Evolutionary conservation across 2,113 vertebrate genomes (phyloP).

Genomic region (Ictalurus furcatus): DNA sequence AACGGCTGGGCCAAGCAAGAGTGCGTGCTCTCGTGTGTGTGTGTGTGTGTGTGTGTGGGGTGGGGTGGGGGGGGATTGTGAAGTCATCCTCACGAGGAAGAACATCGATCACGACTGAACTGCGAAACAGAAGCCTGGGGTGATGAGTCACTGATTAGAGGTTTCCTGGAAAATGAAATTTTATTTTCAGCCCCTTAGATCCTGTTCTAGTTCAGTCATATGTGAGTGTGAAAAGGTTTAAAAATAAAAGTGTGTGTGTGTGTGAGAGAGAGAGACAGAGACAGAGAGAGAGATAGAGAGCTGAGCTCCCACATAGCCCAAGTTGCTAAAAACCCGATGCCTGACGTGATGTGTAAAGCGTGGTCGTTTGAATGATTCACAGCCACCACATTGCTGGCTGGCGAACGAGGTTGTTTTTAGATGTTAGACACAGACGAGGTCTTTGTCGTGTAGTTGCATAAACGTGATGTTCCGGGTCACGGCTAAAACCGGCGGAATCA

Average conservation of each 20-base stretch:
- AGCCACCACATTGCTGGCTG: background rate
- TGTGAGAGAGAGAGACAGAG: background rate
- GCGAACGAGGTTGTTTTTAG: background rate
- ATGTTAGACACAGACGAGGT: background rate
- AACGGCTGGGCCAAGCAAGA: conserved; percentile 15
- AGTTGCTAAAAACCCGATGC: background rate
- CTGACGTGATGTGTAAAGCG: background rate
- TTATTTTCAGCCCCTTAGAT: background rate
- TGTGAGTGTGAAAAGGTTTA: background rate
- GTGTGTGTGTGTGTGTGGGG: conserved; percentile 30
- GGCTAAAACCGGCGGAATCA: background rate
- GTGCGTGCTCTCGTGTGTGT: background rate
- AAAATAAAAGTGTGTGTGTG: background rate
- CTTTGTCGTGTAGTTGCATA: conserved; percentile 25
- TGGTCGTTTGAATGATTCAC: background rate
- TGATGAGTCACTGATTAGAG: conserved; percentile 29
- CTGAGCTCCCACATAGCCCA: background rate
- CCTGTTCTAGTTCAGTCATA: background rate
- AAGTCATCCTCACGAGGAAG: conserved; percentile 49
- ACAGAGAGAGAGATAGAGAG: background rate
- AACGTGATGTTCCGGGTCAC: conserved; percentile 21
- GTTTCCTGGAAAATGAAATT: conserved; percentile 2
- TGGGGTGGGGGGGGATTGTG: conserved; percentile 30
- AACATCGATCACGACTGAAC: conserved; percentile 47
- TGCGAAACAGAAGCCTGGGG: conserved; percentile 1